Evolutionary conservation across 2,113 vertebrate genomes (phyloP), one percentile per base, ranked within the genome.

Genomic region (Toxotes chatareus): DNA sequence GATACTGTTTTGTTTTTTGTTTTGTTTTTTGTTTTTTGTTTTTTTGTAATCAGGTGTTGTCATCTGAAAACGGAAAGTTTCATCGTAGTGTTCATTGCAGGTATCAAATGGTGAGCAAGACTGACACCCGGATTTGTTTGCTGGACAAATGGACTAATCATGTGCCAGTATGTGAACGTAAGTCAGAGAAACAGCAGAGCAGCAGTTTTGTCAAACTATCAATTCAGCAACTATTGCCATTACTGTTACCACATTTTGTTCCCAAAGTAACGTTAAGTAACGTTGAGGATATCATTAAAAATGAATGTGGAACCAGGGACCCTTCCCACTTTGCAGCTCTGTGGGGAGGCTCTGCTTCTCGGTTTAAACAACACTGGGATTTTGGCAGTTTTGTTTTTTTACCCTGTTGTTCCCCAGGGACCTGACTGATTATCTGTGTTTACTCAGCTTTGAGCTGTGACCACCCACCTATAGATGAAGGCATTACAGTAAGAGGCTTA

Each of bases 161-260:
- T 2, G 34, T 85, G 14, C 90, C 90, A n/a, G 36, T 73, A n/a
- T 92, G 90, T 68, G 75, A 86, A 1, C 21, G 88, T 92, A 78
- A 84, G 90, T 84, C 34, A 40, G 12, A 4, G 7, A 6, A 56
- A 36, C 19, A 40, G 21, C 27, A 72, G 14, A 34, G 31, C 21
- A 60, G 12, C 36, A 60, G 34, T 38, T 53, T 42, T 38, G 21
- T 57, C 44, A 5, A 44, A 42, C 1, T 11, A 44, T 44, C 1
- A 44, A 44, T 13, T 44, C 42, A 44, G 42, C 42, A 44, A 44
- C 42, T 13, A 11, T 13, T 10, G 42, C 27, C 27, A 27, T 27
- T 27, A 27, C 27, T 27, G 27, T 27, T 44, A 11, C 1, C 42
- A 13, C 12, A 13, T 44, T 44, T 44, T 44, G 42, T 44, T 12